phyloP scores from a whole-genome alignment of 2,113 vertebrate genomes.

The Saguinus imperator region DNA sequence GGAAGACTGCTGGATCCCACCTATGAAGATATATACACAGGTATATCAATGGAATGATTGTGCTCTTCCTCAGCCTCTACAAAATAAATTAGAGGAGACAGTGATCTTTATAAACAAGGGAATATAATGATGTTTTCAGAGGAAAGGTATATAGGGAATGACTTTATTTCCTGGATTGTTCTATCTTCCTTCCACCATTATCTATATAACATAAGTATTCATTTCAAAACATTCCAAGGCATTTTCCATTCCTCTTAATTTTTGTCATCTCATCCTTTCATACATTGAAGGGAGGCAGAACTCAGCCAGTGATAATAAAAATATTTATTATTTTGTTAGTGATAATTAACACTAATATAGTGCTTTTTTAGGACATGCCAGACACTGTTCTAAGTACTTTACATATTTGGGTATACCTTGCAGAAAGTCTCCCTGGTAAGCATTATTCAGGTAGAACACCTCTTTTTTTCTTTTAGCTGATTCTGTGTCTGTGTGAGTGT shows the following conservation, averaged over 20 bases:
- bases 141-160: neutral
- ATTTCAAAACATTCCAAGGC: slow-evolving; percentile 21
- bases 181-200: neutral
- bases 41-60: neutral
- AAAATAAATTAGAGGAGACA: neutral
- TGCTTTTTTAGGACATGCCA: neutral
- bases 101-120: neutral
- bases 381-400: neutral
- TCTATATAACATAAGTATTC: neutral
- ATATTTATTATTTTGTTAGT: neutral
- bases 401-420: neutral
- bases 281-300: neutral
- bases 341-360: neutral
- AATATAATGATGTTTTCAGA: neutral
- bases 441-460: neutral
- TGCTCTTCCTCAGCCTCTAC: neutral
- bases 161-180: neutral
- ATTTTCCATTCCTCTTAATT: neutral
- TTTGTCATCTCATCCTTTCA: neutral
- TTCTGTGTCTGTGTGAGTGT: too few species aligned
- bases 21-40: neutral
- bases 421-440: neutral
- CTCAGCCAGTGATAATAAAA: neutral
- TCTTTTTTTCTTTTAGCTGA: too few species aligned
- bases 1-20: neutral